Conservation (phyloP, 2,113 vertebrate genomes). For the Colinus virginianus region DNA sequence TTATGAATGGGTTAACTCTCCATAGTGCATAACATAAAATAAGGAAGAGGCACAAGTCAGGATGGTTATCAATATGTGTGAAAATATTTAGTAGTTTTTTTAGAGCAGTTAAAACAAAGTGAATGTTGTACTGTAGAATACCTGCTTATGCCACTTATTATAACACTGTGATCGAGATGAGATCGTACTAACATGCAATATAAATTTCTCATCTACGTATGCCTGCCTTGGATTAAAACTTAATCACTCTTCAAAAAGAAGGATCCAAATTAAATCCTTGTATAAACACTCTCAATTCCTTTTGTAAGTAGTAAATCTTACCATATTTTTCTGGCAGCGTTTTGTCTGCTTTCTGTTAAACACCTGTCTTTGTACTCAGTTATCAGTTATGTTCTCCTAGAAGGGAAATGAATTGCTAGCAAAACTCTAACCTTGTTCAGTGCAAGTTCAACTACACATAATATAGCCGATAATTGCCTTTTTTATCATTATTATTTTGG, state of each 20-base stretch:
- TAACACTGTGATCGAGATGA: background rate
- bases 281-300: background rate
- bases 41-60: background rate
- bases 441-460: background rate
- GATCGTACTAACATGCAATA: background rate
- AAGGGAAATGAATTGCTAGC: background rate
- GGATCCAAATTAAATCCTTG: background rate
- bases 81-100: background rate
- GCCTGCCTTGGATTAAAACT: background rate
- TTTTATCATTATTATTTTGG: slow-evolving; percentile 15
- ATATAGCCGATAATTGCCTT: background rate
- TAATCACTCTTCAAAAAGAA: background rate
- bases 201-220: background rate
- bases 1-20: background rate
- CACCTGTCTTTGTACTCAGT: background rate
- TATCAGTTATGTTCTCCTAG: background rate
- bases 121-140: background rate
- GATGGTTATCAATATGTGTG: background rate
- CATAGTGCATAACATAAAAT: background rate
- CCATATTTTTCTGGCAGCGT: background rate
- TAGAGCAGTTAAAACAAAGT: background rate
- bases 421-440: background rate
- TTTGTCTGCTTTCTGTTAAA: background rate
- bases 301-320: background rate
- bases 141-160: background rate